phyloP scores from a whole-genome alignment of 2,113 vertebrate genomes.

The Neotoma lepida region DNA sequence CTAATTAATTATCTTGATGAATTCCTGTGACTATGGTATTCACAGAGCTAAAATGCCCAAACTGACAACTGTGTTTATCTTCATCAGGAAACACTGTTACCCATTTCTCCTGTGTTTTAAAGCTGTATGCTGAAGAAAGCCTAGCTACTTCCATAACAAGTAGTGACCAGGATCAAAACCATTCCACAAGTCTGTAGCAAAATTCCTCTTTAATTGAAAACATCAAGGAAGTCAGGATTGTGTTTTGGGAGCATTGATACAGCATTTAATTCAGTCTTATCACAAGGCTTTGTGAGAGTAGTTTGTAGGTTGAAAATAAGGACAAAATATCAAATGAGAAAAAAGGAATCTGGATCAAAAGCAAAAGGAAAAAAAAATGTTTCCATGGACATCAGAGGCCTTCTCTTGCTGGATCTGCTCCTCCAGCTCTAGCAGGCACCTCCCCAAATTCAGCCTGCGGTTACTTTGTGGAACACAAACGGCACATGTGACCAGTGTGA shows the following conservation, averaged over 20 bases:
- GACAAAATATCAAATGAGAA: neutral
- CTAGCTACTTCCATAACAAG: neutral
- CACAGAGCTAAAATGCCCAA: neutral
- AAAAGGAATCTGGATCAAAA: neutral
- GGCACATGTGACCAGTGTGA: slow-evolving; percentile 27
- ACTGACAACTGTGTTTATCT: neutral
- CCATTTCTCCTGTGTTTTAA: neutral
- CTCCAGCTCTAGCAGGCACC: neutral
- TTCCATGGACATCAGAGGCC: slow-evolving; percentile 1
- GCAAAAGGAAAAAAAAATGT: neutral
- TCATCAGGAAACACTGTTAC: neutral
- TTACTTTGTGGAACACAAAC: slow-evolving; percentile 53
- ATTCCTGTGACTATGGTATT: neutral
- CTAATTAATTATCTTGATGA: neutral
- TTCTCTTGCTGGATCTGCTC: neutral
- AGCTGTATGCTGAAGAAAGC: neutral
- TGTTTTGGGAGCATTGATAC: neutral
- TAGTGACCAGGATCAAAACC: neutral
- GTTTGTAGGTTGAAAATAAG: neutral
- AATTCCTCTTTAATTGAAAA: slow-evolving; percentile 39
- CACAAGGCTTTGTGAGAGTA: neutral
- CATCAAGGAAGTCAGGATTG: neutral
- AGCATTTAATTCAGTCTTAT: neutral
- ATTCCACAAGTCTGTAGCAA: neutral
- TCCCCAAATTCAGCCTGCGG: neutral